Evolutionary conservation across 2,888 invertebrate species (phyloP), one percentile per base, ranked within the genome.

Genomic region (Mamestra brassicae): DNA sequence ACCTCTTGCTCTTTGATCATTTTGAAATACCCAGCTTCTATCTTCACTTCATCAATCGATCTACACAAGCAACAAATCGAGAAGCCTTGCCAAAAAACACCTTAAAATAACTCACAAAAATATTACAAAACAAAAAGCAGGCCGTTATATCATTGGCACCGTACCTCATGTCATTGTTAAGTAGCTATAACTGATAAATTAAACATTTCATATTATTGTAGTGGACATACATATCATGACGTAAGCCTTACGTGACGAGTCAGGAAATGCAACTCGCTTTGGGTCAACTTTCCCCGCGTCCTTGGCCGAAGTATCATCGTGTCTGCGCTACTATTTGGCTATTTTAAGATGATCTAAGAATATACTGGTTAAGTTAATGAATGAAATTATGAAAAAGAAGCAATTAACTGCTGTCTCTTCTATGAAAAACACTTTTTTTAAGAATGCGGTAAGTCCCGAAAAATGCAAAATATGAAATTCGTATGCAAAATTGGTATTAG

Each of bases 231-330:
- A 47, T 13, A 11, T 15, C 4, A 42, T 81, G 70, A 80, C 63
- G 66, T 69, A 79, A 84, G 3, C 0, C 4, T 82, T 76, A 70
- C 58, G 76, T 68, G 45, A 62, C 36, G 45, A 3, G 17, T 71
- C 81, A 76, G 86, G 84, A 84, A 76, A 52, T 73, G 71, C 63
- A 81, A 38, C 54, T 4, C 6, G 4, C 50, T 71, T 58, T 78
- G 47, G 86, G 75, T 81, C 84, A 83, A 85, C 84, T 85, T 85
- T 85, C 84, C 34, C 64, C 26, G 42, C 55, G 78, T 74, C 84
- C 81, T 83, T 74, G 74, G 65, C 45, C 17, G 6, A 45, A 47
- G 38, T 36, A 34, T 36, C 45, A 17, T 13, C n/a, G 42, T 55
- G 26, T 8, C 11, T 36, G 1, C 36, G 26, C 50, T 26, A 36